Conservation (phyloP, 2,113 vertebrate genomes). For the Ramphastos sulfuratus region DNA sequence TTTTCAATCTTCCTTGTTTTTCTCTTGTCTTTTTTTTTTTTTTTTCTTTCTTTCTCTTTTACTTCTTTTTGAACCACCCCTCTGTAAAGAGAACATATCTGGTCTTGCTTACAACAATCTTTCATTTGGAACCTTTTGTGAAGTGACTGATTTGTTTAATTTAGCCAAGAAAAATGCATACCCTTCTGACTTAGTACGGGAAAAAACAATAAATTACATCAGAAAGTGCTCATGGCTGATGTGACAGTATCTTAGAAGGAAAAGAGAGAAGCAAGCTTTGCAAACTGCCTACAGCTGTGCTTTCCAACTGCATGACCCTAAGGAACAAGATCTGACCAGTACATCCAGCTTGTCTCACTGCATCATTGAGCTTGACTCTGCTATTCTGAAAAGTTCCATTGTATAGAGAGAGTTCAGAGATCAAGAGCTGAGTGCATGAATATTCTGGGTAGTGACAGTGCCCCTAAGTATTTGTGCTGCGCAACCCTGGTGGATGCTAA, state of each 20-base stretch:
- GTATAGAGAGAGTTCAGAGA: constrained; percentile 43
- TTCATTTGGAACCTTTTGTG: constrained; percentile 32
- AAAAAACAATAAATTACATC: constrained; percentile 42
- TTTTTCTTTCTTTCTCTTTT: neutral
- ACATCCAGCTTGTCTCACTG: constrained; percentile 5
- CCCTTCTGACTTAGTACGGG: constrained; percentile 12
- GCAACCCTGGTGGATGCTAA: constrained; percentile 21
- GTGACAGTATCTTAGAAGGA: constrained; percentile 15
- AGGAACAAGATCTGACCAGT: constrained; percentile 55
- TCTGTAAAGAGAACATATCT: constrained; percentile 37
- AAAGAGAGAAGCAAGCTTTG: neutral
- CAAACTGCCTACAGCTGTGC: constrained; percentile 16
- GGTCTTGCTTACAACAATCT: constrained; percentile 61
- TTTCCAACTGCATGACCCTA: neutral
- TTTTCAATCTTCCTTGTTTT: constrained; percentile 27
- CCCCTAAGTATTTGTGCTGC: neutral
- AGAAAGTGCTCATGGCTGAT: constrained; percentile 13
- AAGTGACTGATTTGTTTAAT: constrained; percentile 53
- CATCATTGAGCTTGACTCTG: constrained; percentile 15
- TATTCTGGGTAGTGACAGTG: neutral
- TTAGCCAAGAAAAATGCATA: constrained; percentile 13
- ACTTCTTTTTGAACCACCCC: constrained; percentile 8
- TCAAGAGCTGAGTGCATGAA: constrained; percentile 12
- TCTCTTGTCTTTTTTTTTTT: neutral
- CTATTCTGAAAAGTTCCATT: constrained; percentile 41